These are phyloP conservation scores for Chaetops frenatus DNA, from an alignment of 2,113 vertebrate genomes.

Conservation along the genomic window DNA sequence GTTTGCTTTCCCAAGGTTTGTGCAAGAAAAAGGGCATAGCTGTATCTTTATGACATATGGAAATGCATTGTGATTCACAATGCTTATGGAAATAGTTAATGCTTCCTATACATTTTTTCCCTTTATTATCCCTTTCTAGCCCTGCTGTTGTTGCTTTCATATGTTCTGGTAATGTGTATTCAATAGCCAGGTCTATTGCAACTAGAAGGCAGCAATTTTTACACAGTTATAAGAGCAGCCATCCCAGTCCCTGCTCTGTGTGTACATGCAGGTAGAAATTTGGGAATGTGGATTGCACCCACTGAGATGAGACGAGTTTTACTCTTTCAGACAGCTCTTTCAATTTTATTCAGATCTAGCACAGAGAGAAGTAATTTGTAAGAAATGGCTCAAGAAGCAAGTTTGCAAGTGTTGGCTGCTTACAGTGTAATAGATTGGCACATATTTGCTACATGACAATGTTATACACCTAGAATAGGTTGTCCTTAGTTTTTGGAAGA, in stretches of 20 bases:
- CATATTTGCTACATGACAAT: not conserved
- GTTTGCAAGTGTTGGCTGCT: not conserved
- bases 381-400: not conserved
- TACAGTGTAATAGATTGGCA: not conserved
- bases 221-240: not conserved
- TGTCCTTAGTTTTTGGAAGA: not conserved
- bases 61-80: not conserved
- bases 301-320: not conserved
- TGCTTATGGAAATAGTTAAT: not conserved
- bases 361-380: not conserved
- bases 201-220: not conserved
- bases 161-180: not conserved
- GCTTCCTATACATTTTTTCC: not conserved
- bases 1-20: not conserved
- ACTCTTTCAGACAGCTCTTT: not conserved
- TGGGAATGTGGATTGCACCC: not conserved
- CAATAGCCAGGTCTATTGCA: not conserved
- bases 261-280: not conserved
- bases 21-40: not conserved
- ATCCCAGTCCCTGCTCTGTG: not conserved
- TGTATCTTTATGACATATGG: not conserved
- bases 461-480: not conserved
- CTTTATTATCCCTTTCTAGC: not conserved
- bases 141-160: not conserved
- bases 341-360: not conserved